Evolutionary conservation across 2,797 vertebrate species (phyloP).

Genomic region (Limnodromus scolopaceus): DNA sequence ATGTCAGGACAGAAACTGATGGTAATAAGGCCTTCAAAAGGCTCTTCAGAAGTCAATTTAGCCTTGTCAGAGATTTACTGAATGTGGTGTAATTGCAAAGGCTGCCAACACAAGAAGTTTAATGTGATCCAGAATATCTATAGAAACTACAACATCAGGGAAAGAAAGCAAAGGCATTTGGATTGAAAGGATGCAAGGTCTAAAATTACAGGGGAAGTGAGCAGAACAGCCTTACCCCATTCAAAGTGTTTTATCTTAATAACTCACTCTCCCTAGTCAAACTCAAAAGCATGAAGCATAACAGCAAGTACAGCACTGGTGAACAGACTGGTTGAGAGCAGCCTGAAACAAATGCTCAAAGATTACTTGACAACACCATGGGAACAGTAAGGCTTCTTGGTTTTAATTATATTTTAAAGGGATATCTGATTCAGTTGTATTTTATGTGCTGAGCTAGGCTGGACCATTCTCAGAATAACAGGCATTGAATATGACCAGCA

Average conservation of each 20-base stretch:
- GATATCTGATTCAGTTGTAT: not conserved
- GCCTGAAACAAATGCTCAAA: not conserved
- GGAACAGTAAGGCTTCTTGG: not conserved
- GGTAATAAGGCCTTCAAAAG: conserved; percentile 29
- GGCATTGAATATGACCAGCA: not conserved
- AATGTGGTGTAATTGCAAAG: conserved; percentile 41
- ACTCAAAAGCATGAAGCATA: not conserved
- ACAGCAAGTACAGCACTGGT: not conserved
- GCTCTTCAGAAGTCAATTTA: conserved; percentile 34
- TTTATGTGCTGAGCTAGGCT: not conserved
- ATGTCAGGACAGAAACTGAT: not conserved
- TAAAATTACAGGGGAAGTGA: conserved; percentile 26
- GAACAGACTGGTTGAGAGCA: not conserved
- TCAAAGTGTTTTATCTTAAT: not conserved
- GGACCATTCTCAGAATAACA: not conserved
- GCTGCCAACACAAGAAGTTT: conserved; percentile 4
- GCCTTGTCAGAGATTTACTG: conserved; percentile 33
- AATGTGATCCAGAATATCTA: conserved; percentile 22
- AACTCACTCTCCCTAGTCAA: not conserved
- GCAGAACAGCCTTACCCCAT: not conserved
- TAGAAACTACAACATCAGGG: not conserved
- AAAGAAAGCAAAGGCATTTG: not conserved
- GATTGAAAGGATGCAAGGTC: not conserved
- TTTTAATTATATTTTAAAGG: not conserved
- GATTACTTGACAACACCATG: not conserved